Conservation (phyloP, 2,888 invertebrate species). For the Cheilosia vulpina region DNA sequence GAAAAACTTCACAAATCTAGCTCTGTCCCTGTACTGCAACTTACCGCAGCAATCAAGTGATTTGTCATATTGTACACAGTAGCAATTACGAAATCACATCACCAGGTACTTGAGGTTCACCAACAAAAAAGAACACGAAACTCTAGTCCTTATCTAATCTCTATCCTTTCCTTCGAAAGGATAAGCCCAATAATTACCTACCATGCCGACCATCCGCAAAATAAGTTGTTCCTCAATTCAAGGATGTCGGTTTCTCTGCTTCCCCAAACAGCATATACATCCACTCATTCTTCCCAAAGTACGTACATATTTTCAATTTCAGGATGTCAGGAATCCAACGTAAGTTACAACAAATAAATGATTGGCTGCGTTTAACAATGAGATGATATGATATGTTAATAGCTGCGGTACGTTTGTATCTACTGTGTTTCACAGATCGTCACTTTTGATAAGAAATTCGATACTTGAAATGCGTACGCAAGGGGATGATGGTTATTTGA, state of each 20-base stretch:
- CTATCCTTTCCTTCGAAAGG: constrained; percentile 48
- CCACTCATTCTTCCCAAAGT: constrained; percentile 29
- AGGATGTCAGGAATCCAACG: constrained; percentile 36
- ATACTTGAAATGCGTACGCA: constrained; percentile 77
- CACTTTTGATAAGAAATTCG: constrained; percentile 79
- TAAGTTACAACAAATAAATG: constrained; percentile 41
- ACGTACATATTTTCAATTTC: constrained; percentile 58
- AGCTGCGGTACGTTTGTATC: constrained; percentile 71
- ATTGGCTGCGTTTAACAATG: constrained; percentile 72
- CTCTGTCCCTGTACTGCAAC: constrained; percentile 20
- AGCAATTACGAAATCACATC: constrained; percentile 60
- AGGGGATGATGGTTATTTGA: constrained; percentile 54
- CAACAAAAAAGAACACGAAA: constrained; percentile 12
- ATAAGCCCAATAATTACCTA: constrained; percentile 58
- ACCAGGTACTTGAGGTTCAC: constrained; percentile 64
- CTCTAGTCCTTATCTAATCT: constrained; percentile 56
- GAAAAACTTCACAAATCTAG: constrained; percentile 9
- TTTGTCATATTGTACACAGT: constrained; percentile 60
- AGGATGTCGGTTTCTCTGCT: constrained; percentile 25
- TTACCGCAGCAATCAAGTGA: constrained; percentile 69
- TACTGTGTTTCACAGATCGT: constrained; percentile 77
- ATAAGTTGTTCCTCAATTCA: constrained; percentile 48
- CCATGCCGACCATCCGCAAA: constrained; percentile 33
- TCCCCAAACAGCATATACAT: constrained; percentile 36
- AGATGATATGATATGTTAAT: constrained; percentile 75